phyloP scores from a whole-genome alignment of 1,140 invertebrate genomes.

The Ctenoplectra terminalis region DNA sequence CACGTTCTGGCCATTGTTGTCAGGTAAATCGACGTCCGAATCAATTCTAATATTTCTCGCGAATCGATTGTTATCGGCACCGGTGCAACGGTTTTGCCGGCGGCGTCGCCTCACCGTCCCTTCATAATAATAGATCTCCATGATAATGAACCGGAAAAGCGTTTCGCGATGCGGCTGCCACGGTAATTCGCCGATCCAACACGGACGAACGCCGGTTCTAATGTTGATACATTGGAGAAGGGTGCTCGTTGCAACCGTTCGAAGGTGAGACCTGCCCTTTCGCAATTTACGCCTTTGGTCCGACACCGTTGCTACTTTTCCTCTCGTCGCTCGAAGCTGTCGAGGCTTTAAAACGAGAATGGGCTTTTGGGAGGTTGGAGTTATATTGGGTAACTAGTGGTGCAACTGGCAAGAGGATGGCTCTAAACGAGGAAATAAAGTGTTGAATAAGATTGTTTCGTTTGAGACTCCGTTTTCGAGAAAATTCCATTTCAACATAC shows the following conservation, averaged over 20 bases:
- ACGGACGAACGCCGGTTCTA: not conserved
- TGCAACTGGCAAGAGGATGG: too few species aligned
- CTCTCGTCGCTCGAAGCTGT: not conserved
- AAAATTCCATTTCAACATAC: too few species aligned
- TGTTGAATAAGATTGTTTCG: too few species aligned
- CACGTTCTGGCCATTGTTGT: conserved; percentile 56
- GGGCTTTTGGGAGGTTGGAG: not conserved
- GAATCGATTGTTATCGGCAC: conserved; percentile 50
- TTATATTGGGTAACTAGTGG: too few species aligned
- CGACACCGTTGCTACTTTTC: not conserved
- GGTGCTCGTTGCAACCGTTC: not conserved
- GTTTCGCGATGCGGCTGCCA: conserved; percentile 28
- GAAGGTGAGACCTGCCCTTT: not conserved
- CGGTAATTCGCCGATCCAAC: conserved; percentile 37
- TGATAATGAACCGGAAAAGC: conserved; percentile 55
- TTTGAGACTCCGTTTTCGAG: too few species aligned
- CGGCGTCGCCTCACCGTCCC: not conserved
- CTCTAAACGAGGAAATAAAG: too few species aligned
- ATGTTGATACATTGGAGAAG: conserved; percentile 18
- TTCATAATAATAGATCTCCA: conserved; percentile 51
- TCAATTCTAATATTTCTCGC: conserved; percentile 59
- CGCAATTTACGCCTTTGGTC: not conserved
- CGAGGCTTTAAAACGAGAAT: not conserved
- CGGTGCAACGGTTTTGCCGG: not conserved
- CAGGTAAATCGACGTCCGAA: conserved; percentile 55